Percentiles rank a stretch among this genome's conserved stretches.
Conservation (phyloP, 2,797 vertebrate genomes). For the Mus minutoides region DNA sequence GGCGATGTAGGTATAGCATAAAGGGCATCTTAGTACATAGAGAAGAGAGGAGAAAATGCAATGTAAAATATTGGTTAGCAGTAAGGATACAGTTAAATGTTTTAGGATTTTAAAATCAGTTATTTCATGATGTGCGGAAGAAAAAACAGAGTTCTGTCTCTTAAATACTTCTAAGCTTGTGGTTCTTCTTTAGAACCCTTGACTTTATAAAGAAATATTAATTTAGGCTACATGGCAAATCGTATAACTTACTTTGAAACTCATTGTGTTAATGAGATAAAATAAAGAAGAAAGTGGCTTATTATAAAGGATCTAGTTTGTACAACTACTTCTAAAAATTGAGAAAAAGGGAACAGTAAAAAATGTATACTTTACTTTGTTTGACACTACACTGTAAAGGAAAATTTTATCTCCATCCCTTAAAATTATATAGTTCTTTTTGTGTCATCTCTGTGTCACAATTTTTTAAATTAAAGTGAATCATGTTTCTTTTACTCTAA, state of each 20-base stretch:
- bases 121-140: background rate
- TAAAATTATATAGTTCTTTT: conserved; percentile 8
- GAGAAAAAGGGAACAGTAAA: background rate
- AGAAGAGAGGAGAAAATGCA: background rate
- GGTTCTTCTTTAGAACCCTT: conserved; percentile 19
- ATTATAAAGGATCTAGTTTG: conserved; percentile 44
- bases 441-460: conserved; percentile 37
- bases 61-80: background rate
- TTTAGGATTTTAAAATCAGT: background rate
- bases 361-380: conserved; percentile 8
- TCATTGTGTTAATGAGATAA: conserved; percentile 37
- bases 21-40: conserved; percentile 2
- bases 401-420: background rate
- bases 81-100: conserved; percentile 1
- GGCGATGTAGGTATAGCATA: background rate
- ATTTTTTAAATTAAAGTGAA: conserved; percentile 49
- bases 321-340: background rate
- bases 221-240: conserved; percentile 30
- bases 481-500: conserved; percentile 23
- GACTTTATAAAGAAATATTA: background rate
- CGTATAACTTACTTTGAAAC: conserved; percentile 37
- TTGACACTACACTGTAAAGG: conserved; percentile 32
- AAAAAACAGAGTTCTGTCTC: background rate
- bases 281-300: conserved; percentile 22
- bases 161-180: background rate